A percentile compares a stretch with the other conserved stretches of the same genome.
Conservation (phyloP, 2,113 vertebrate species). For the Sisor rabdophorus region DNA sequence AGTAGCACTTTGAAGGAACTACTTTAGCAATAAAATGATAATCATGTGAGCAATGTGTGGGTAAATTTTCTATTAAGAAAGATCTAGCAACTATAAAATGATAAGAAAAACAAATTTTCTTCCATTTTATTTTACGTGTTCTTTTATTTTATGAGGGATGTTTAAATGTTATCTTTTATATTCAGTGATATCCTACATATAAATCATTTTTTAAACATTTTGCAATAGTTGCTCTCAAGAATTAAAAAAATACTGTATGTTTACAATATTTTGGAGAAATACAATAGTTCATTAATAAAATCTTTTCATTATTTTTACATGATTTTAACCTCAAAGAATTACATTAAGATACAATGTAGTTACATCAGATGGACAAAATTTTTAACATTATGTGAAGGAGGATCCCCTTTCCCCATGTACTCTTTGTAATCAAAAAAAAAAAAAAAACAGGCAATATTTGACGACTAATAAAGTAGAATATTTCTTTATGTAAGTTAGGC, state of each 20-base stretch:
- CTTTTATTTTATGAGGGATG: conserved; percentile 5
- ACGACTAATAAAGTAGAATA: neutral
- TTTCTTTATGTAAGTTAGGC: neutral
- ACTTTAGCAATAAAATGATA: neutral
- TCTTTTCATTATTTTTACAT: neutral
- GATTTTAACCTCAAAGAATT: neutral
- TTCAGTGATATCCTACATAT: conserved; percentile 4
- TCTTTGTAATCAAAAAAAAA: too few species aligned
- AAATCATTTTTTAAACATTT: neutral
- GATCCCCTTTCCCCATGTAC: too few species aligned
- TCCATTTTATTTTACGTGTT: conserved; percentile 35
- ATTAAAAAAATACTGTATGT: neutral
- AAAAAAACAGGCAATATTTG: too few species aligned
- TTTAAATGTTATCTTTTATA: conserved; percentile 17
- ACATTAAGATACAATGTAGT: too few species aligned
- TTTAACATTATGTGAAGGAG: too few species aligned
- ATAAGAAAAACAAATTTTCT: neutral
- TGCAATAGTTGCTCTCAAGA: neutral
- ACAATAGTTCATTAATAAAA: neutral
- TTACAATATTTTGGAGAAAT: neutral
- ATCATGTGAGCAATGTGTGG: neutral
- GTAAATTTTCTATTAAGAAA: neutral
- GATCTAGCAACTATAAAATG: neutral
- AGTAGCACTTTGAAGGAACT: conserved; percentile 22
- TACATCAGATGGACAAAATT: too few species aligned